These are phyloP conservation scores for Xiphophorus birchmanni DNA, from an alignment of 2,797 vertebrate species.

Conservation along the genomic window DNA sequence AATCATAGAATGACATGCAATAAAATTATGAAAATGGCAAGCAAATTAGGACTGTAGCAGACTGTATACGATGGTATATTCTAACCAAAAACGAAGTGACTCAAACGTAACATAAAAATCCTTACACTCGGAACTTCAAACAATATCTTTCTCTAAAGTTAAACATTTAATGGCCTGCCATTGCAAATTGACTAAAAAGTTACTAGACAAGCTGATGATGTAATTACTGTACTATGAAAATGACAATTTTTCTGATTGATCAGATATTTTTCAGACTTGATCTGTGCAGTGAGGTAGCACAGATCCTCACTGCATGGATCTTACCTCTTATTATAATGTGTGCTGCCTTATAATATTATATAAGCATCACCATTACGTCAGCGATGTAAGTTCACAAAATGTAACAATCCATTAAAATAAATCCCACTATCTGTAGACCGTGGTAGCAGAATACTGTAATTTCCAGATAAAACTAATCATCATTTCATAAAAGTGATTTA, in stretches of 20 bases:
- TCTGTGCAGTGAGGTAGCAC: slow-evolving; percentile 36
- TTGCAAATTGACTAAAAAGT: neutral
- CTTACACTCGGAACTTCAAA: neutral
- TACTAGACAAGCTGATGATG: slow-evolving; percentile 7
- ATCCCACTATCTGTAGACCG: slow-evolving; percentile 27
- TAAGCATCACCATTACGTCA: slow-evolving; percentile 67
- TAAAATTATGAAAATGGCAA: neutral
- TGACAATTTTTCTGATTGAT: neutral
- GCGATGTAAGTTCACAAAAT: slow-evolving; percentile 49
- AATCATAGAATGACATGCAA: neutral
- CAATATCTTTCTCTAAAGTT: neutral
- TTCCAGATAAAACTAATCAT: slow-evolving; percentile 25
- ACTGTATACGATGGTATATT: neutral
- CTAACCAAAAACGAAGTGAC: neutral
- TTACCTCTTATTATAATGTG: slow-evolving; percentile 60
- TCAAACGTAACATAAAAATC: neutral
- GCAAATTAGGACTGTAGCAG: neutral
- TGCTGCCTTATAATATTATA: slow-evolving; percentile 64
- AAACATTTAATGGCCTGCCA: neutral
- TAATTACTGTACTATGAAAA: neutral
- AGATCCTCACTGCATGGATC: slow-evolving; percentile 24
- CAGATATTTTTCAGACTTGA: neutral
- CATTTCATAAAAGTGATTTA: slow-evolving; percentile 25
- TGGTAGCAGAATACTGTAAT: slow-evolving; percentile 28
- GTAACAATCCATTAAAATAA: slow-evolving; percentile 29